Evolutionary conservation across 2,797 vertebrate genomes (phyloP).

Genomic region (Sitta carolinensis): DNA sequence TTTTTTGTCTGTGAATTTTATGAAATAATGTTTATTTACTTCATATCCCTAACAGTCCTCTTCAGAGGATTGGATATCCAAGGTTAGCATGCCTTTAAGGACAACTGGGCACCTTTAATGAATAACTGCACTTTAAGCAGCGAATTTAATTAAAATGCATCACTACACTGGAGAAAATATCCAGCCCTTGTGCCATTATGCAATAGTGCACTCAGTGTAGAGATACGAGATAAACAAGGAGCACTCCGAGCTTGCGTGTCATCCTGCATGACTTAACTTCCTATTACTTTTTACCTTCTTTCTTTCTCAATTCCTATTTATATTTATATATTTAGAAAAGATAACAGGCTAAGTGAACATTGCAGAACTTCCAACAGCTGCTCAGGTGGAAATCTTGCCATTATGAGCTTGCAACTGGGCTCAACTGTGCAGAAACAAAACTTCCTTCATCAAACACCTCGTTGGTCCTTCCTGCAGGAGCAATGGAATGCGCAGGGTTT

Average conservation of each 20-base stretch:
- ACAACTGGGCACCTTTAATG: conserved; percentile 17
- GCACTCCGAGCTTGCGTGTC: fast-evolving
- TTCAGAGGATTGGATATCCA: not conserved
- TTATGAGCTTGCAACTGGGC: not conserved
- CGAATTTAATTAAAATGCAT: conserved; percentile 26
- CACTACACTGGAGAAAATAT: not conserved
- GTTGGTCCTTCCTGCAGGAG: not conserved
- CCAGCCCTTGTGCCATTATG: not conserved
- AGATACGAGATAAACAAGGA: conserved; percentile 1
- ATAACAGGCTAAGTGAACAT: not conserved
- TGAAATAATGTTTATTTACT: not conserved
- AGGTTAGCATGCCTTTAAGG: not conserved
- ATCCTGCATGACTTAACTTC: not conserved
- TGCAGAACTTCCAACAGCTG: not conserved
- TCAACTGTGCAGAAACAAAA: not conserved
- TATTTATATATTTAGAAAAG: not conserved
- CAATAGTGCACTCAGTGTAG: not conserved
- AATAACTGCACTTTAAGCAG: conserved; percentile 35
- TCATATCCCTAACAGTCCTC: not conserved
- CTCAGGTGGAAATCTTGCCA: not conserved
- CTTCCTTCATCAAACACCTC: not conserved
- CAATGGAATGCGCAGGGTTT: not conserved
- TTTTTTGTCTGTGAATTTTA: not conserved
- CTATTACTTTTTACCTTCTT: not conserved
- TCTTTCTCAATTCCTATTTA: not conserved